Conservation (phyloP, 2,888 invertebrate genomes). For the Isoperla grammatica region DNA sequence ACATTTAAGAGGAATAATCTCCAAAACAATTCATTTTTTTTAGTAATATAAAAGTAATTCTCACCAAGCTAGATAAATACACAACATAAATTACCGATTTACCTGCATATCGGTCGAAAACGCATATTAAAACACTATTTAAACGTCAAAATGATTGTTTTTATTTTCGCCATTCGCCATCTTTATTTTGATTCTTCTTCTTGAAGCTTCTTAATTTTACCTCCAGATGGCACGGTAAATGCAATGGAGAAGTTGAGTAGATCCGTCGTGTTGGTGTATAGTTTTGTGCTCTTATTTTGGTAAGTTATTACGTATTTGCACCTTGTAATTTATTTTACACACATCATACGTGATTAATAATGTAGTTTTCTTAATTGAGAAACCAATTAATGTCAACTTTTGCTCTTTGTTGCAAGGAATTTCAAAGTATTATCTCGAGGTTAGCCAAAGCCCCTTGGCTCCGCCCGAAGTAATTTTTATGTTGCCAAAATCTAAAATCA, state of each 20-base stretch:
- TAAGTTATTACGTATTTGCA: background rate
- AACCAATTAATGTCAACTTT: background rate
- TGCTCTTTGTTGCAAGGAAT: background rate
- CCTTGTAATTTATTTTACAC: background rate
- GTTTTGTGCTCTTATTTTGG: constrained; percentile 9
- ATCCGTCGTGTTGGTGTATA: background rate
- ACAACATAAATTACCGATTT: too few species aligned
- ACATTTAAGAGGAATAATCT: too few species aligned
- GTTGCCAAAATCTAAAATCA: background rate
- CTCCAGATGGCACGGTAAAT: background rate
- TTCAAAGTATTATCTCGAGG: background rate
- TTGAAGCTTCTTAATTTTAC: background rate
- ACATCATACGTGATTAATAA: background rate
- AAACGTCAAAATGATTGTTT: constrained; percentile 7
- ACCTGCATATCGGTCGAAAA: background rate
- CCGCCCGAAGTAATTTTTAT: background rate
- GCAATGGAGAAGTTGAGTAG: background rate
- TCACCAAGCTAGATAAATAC: too few species aligned
- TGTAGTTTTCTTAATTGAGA: background rate
- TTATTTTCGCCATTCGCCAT: background rate
- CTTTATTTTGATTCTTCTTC: background rate
- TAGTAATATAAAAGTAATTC: too few species aligned
- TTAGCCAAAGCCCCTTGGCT: background rate
- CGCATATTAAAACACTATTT: background rate
- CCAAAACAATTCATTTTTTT: too few species aligned